Percentiles rank a stretch among this genome's conserved stretches.
phyloP scores from a whole-genome alignment of 2,888 invertebrate genomes.

The Nymphalis polychloros region DNA sequence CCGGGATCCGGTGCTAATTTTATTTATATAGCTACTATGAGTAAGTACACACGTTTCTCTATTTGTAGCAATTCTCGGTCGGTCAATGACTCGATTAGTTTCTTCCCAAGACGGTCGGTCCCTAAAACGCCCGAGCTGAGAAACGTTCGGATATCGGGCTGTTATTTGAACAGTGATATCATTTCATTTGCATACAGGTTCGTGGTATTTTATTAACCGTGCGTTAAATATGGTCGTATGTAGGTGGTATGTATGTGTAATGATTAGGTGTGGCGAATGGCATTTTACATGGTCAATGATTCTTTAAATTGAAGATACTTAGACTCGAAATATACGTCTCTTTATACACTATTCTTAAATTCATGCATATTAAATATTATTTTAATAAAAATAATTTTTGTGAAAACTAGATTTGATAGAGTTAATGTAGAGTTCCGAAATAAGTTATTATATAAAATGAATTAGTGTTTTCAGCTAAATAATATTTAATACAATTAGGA shows the following conservation, averaged over 20 bases:
- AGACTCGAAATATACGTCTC: not conserved
- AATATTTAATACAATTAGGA: too few relatives aligned
- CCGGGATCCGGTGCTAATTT: conserved; percentile 45
- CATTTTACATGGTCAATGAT: conserved; percentile 17
- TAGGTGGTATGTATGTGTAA: conserved; percentile 13
- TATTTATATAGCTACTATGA: conserved; percentile 43
- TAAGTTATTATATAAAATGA: too few relatives aligned
- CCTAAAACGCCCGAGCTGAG: conserved; percentile 20
- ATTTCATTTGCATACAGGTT: conserved; percentile 67
- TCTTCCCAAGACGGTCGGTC: conserved; percentile 34
- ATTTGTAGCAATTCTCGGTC: conserved; percentile 42
- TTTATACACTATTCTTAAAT: not conserved
- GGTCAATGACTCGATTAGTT: conserved; percentile 40
- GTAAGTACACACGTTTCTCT: conserved; percentile 42
- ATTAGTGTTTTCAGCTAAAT: too few relatives aligned
- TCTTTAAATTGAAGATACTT: not conserved
- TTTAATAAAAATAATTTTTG: too few relatives aligned
- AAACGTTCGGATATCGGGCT: conserved; percentile 23
- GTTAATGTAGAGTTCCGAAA: too few relatives aligned
- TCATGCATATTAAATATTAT: too few relatives aligned
- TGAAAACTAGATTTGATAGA: too few relatives aligned
- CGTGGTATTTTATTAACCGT: conserved; percentile 45
- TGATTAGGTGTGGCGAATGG: conserved; percentile 14
- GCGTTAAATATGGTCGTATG: conserved; percentile 23
- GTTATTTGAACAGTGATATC: conserved; percentile 63